phyloP scores from a whole-genome alignment of 2,113 vertebrate species.

The Ceuthmochares aereus region DNA sequence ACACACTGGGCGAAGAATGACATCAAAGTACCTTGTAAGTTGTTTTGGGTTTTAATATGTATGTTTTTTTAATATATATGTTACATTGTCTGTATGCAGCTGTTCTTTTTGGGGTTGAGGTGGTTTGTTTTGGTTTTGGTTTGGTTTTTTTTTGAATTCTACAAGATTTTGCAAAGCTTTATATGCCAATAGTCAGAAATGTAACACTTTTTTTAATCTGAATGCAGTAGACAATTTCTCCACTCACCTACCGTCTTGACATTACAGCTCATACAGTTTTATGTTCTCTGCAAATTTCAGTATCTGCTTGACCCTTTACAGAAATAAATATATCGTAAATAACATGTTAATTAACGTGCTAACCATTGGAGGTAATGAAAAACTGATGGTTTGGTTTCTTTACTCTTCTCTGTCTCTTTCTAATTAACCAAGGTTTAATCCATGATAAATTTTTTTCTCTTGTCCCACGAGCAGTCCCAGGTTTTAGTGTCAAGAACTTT shows the following conservation, averaged over 20 bases:
- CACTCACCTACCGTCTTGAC: background rate
- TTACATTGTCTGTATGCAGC: background rate
- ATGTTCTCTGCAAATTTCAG: background rate
- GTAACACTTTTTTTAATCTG: background rate
- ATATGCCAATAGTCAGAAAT: background rate
- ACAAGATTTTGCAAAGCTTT: background rate
- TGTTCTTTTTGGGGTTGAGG: background rate
- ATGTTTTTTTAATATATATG: background rate
- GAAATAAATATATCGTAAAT: background rate
- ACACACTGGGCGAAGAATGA: background rate
- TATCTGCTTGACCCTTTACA: background rate
- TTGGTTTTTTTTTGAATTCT: background rate
- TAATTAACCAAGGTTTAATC: background rate
- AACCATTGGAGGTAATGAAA: background rate
- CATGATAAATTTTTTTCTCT: background rate
- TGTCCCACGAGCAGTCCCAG: background rate
- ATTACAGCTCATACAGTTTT: background rate
- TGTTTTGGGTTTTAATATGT: fast-evolving
- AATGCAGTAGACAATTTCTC: background rate
- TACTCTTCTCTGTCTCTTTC: background rate
- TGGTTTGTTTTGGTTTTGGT: too few species aligned
- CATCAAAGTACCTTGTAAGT: background rate
- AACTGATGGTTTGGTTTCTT: background rate
- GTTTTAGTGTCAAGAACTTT: background rate
- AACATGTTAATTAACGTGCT: background rate